A percentile compares a stretch with the other conserved stretches of the same genome.
Conservation (phyloP, 2,797 vertebrate genomes). For the Lepidocolaptes lacrymiger region DNA sequence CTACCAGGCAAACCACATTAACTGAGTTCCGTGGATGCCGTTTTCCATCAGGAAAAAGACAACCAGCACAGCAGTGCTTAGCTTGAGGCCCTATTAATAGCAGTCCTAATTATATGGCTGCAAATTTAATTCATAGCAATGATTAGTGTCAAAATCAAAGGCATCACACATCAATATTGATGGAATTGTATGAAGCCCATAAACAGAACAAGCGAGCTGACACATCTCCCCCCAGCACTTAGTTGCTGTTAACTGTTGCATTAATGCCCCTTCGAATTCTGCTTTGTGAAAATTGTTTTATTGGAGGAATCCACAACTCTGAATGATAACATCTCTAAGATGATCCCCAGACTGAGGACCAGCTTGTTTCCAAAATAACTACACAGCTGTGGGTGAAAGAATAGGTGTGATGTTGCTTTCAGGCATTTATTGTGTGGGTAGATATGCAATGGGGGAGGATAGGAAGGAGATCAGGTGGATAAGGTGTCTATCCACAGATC, state of each 20-base stretch:
- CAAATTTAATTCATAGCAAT: constrained; percentile 80
- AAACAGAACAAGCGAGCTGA: constrained; percentile 68
- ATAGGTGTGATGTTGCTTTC: not conserved
- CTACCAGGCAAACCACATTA: constrained; percentile 56
- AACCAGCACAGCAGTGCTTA: constrained; percentile 59
- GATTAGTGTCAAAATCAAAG: constrained; percentile 81
- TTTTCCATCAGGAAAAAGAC: constrained; percentile 74
- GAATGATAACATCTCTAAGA: not conserved
- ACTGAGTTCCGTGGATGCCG: constrained; percentile 63
- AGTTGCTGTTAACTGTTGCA: constrained; percentile 67
- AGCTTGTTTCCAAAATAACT: constrained; percentile 10
- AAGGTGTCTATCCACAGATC: not conserved
- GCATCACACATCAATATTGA: constrained; percentile 81
- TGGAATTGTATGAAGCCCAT: constrained; percentile 70
- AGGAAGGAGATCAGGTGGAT: not conserved
- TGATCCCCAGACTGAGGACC: not conserved
- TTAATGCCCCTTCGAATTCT: constrained; percentile 65
- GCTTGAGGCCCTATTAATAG: constrained; percentile 80
- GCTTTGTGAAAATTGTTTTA: constrained; percentile 43
- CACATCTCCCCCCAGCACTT: constrained; percentile 35
- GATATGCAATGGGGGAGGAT: not conserved
- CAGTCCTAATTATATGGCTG: constrained; percentile 79
- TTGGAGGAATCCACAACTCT: constrained; percentile 1
- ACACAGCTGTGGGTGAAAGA: not conserved
- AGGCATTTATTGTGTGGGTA: not conserved